A percentile compares a stretch with the other conserved stretches of the same genome.
Conservation (phyloP, 1,140 invertebrate species). For the Drosophila varians region DNA sequence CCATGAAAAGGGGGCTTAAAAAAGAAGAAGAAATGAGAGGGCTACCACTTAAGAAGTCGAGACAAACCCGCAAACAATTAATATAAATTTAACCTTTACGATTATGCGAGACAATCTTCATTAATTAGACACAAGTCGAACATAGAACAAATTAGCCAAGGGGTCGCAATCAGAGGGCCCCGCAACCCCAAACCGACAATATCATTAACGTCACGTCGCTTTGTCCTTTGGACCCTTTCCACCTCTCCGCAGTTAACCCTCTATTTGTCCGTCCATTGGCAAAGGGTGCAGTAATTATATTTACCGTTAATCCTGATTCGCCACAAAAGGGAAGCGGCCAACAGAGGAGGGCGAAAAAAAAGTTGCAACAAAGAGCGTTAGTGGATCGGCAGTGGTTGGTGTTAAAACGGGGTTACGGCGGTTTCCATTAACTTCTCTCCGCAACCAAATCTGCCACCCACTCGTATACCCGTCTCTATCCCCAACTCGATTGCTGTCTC, state of each 20-base stretch:
- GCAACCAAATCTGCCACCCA: neutral
- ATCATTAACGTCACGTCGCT: constrained; percentile 45
- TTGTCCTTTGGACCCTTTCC: constrained; percentile 7
- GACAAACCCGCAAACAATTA: constrained; percentile 49
- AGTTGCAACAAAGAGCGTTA: constrained; percentile 7
- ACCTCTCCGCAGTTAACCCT: neutral
- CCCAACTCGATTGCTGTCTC: neutral
- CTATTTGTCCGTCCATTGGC: constrained; percentile 5
- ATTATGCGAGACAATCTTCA: constrained; percentile 71
- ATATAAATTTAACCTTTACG: constrained; percentile 74
- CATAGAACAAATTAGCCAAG: constrained; percentile 42
- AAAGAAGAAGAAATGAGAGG: neutral
- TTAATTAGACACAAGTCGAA: constrained; percentile 66
- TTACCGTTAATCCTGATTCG: constrained; percentile 66
- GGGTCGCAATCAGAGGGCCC: constrained; percentile 7
- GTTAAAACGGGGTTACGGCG: constrained; percentile 29
- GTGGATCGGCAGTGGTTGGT: constrained; percentile 27
- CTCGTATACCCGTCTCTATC: neutral
- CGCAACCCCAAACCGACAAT: constrained; percentile 22
- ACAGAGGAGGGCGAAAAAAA: constrained; percentile 24
- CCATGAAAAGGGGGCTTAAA: neutral
- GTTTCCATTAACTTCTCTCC: constrained; percentile 30
- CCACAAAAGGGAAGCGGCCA: constrained; percentile 39
- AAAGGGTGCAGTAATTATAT: constrained; percentile 70
- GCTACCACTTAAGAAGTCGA: constrained; percentile 21